A percentile compares a stretch with the other conserved stretches of the same genome.
phyloP scores from a whole-genome alignment of 2,113 vertebrate genomes.

The Myxocyprinus asiaticus region DNA sequence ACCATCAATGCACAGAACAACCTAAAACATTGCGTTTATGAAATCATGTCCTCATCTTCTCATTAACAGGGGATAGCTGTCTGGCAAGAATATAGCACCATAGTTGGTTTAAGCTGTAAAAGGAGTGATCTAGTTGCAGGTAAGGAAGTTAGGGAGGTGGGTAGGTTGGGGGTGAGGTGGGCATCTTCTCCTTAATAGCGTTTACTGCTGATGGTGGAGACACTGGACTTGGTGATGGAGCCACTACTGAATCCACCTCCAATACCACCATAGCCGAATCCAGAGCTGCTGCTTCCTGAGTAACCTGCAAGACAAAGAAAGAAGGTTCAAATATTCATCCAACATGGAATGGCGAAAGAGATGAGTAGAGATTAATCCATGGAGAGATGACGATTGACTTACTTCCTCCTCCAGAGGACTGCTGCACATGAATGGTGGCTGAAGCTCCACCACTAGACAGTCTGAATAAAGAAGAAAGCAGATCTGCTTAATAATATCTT shows the following conservation, averaged over 20 bases:
- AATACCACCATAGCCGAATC: constrained; percentile 48
- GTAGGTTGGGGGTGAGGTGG: constrained; percentile 31
- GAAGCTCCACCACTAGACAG: constrained; percentile 53
- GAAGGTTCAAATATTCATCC: not conserved
- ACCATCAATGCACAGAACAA: constrained; percentile 18
- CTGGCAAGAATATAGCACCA: constrained; percentile 59
- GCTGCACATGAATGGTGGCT: constrained; percentile 74
- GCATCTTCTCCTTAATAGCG: constrained; percentile 42
- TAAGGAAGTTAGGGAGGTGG: constrained; percentile 30
- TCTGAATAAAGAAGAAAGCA: constrained; percentile 54
- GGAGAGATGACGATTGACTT: constrained; percentile 27
- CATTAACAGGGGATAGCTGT: constrained; percentile 32
- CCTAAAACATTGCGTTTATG: constrained; percentile 15
- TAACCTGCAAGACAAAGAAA: constrained; percentile 44
- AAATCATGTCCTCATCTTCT: constrained; percentile 26
- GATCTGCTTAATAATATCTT: not conserved
- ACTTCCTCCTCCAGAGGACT: constrained; percentile 58
- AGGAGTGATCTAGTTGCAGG: constrained; percentile 35
- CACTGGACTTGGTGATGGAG: constrained; percentile 58
- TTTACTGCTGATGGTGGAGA: constrained; percentile 34
- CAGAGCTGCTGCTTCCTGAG: constrained; percentile 39
- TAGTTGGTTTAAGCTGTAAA: constrained; percentile 45
- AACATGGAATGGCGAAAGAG: constrained; percentile 6
- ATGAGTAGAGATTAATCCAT: too few species aligned
- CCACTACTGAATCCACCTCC: constrained; percentile 54